Base-by-base conservation (phyloP, 1,140 invertebrate species). In the Plutomurus gul region DNA sequence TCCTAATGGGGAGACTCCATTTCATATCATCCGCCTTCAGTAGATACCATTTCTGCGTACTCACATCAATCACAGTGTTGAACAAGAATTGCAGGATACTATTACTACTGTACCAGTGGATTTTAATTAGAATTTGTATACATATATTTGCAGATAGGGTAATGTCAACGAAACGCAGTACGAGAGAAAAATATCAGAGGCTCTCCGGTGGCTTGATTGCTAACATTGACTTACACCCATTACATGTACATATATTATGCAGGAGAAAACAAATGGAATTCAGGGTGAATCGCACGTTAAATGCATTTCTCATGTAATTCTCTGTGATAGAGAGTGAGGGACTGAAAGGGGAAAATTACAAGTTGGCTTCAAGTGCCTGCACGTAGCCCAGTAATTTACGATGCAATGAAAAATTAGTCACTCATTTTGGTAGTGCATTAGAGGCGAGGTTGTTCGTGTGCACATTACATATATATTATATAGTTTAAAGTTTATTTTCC, bases 311-410 rank as follows among this genome's bases (percentile, higher is more conserved):
- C 56, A n/a, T 65, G 56, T 65, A 30, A 30, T 25, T 3, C 6
- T 60, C 4, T 60, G 56, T 11, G 16, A 16, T n/a, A 65, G 25
- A 16, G 27, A 65, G 25, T 30, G n/a, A 65, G 16, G 27, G 36
- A 65, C 30, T 33, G 25, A 65, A 65, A 65, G 56, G 56, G 56
- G 56, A 65, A 65, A 65, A 65, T 65, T 65, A 65, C 56, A 36
- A 60, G 56, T 27, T 65, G 13, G 10, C 30, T 27, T 36, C 56
- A 65, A 65, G 56, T 65, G 56, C 36, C 56, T 65, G 56, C 56
- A 65, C 56, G 56, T 65, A 65, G 56, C 13, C 30, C 25, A 36
- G 30, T 65, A 65, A 65, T 65, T 65, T 65, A 65, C 56, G 56
- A 65, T 65, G 27, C 27, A 65, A 25, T 33, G 56, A 65, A 30